Evolutionary conservation across 1,140 invertebrate genomes (phyloP).

Genomic region (Aphis gossypii): DNA sequence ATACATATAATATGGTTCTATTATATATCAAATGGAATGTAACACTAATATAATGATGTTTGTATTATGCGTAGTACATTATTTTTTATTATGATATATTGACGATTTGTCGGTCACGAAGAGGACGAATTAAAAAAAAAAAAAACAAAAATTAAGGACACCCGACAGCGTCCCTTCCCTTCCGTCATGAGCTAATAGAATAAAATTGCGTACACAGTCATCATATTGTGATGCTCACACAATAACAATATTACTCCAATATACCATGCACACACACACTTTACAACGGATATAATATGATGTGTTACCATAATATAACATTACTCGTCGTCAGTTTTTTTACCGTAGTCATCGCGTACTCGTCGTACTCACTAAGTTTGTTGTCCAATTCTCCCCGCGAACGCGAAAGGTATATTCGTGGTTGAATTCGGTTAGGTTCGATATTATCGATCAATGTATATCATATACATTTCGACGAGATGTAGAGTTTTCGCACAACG

Average conservation of each 20-base stretch:
- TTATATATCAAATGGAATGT: background rate
- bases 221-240: background rate
- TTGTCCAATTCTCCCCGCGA: background rate
- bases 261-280: background rate
- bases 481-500: background rate
- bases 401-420: background rate
- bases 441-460: background rate
- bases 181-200: background rate
- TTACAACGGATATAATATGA: background rate
- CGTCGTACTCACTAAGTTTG: background rate
- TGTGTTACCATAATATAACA: background rate
- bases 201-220: background rate
- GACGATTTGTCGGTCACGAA: background rate
- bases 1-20: background rate
- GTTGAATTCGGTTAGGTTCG: too few relatives aligned
- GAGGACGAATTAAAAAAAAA: background rate
- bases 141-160: background rate
- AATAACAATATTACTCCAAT: constrained; percentile 8
- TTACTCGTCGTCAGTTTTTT: background rate
- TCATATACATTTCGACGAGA: background rate
- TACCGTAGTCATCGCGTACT: background rate
- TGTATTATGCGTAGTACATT: background rate
- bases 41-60: background rate
- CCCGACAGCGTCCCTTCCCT: background rate
- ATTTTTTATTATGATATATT: background rate